phyloP scores from a whole-genome alignment of 2,113 vertebrate species.

The Osmerus mordax region DNA sequence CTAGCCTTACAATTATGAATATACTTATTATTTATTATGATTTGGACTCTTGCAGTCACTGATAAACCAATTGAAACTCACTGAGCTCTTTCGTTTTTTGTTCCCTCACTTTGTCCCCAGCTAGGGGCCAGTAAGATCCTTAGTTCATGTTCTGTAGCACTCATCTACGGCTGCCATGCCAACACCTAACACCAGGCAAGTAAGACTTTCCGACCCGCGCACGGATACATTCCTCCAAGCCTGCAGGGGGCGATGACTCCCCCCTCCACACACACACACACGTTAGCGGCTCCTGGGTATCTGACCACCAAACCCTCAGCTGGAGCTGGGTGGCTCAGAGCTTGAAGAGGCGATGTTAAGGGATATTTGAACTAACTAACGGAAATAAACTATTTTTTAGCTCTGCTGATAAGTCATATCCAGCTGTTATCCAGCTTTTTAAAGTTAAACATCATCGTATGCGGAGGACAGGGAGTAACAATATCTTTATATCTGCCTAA shows the following conservation, averaged over 20 bases:
- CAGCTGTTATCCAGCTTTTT: too few relatives aligned
- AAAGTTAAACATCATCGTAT: too few relatives aligned
- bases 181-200: constrained; percentile 81
- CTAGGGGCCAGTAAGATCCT: constrained; percentile 80
- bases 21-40: constrained; percentile 15
- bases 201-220: constrained; percentile 74
- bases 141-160: constrained; percentile 80
- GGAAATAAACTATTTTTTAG: too few relatives aligned
- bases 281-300: too few relatives aligned
- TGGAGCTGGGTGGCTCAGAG: too few relatives aligned
- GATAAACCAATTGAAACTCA: constrained; percentile 72
- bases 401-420: too few relatives aligned
- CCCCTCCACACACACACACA: constrained; percentile 16
- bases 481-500: too few relatives aligned
- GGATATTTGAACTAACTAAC: too few relatives aligned
- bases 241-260: constrained; percentile 61
- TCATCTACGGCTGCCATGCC: constrained; percentile 79
- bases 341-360: too few relatives aligned
- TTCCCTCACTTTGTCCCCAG: constrained; percentile 81
- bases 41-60: constrained; percentile 64
- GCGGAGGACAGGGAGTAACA: too few relatives aligned
- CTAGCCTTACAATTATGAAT: constrained; percentile 42
- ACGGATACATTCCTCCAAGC: constrained; percentile 66
- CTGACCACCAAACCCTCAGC: too few relatives aligned
- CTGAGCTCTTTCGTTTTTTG: constrained; percentile 75